These are phyloP conservation scores for Paramisgurnus dabryanus DNA, from an alignment of 2,113 vertebrate species.

Conservation along the genomic window DNA sequence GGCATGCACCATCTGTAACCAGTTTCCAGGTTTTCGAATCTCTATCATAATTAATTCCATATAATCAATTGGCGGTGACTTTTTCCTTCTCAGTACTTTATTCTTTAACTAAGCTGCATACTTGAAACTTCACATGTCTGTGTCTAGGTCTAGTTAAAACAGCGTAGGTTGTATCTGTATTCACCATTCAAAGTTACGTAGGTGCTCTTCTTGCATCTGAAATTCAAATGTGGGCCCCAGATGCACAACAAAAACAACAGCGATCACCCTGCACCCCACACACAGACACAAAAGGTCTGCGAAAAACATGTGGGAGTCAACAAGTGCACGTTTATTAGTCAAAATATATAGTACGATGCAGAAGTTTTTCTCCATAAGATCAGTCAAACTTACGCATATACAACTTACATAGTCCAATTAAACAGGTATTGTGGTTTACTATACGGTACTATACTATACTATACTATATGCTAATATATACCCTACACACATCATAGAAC, in stretches of 20 bases:
- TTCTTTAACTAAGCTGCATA: constrained; percentile 10
- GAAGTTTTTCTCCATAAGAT: constrained; percentile 41
- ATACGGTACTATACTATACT: neutral
- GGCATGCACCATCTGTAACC: neutral
- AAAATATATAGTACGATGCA: constrained; percentile 32
- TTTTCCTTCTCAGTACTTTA: constrained; percentile 26
- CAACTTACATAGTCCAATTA: neutral
- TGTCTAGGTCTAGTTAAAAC: constrained; percentile 53
- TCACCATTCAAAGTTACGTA: constrained; percentile 59
- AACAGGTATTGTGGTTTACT: neutral
- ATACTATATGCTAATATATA: constrained; percentile 1
- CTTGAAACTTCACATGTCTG: constrained; percentile 29
- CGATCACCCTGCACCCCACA: constrained; percentile 38
- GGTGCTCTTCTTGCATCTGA: constrained; percentile 61
- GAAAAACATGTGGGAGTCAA: constrained; percentile 76
- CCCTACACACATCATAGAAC: neutral
- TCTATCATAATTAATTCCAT: neutral
- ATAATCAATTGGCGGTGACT: neutral
- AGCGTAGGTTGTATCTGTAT: constrained; percentile 55
- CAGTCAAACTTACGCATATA: neutral
- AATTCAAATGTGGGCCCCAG: constrained; percentile 62
- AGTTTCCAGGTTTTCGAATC: neutral
- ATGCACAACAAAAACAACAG: constrained; percentile 60
- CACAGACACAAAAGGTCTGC: constrained; percentile 53
- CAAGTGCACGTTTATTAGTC: constrained; percentile 69